Percentiles rank a stretch among this genome's conserved stretches.
Conservation (phyloP, 2,888 invertebrate genomes). For the Xestia c-nigrum region DNA sequence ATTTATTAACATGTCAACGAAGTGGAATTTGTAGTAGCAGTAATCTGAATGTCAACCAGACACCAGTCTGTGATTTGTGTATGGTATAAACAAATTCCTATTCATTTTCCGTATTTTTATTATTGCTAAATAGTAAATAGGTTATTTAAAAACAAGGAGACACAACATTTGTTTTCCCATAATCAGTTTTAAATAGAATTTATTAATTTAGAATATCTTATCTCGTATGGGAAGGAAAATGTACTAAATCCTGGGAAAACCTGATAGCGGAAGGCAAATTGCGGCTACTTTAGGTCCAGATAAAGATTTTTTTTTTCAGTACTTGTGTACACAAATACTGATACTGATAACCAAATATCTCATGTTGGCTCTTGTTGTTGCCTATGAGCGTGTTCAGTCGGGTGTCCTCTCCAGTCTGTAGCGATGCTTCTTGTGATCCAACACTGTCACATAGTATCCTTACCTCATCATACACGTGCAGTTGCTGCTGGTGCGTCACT, state of each 20-base stretch:
- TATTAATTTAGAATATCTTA: not conserved
- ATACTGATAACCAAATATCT: not conserved
- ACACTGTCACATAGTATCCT: constrained; percentile 1
- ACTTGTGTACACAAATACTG: not conserved
- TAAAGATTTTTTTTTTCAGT: not conserved
- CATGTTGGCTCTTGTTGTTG: not conserved
- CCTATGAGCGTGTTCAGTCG: not conserved
- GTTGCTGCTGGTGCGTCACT: constrained; percentile 79
- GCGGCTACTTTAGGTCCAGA: not conserved
- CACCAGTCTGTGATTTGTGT: not conserved
- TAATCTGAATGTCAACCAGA: not conserved
- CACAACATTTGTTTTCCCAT: no score
- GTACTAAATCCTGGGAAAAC: not conserved
- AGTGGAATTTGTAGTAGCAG: not conserved
- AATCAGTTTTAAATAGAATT: not conserved
- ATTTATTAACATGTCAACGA: not conserved
- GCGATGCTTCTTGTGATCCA: not conserved
- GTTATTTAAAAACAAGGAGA: not conserved
- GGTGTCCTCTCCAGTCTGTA: not conserved
- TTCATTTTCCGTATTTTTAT: not conserved
- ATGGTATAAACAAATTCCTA: not conserved
- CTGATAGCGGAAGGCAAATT: not conserved
- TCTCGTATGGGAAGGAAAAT: constrained; percentile 12
- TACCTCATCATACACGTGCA: constrained; percentile 87
- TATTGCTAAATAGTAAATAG: not conserved